Evolutionary conservation across 2,888 invertebrate species (phyloP), one percentile per base, ranked within the genome.

Genomic region (Eupithecia subumbrata): DNA sequence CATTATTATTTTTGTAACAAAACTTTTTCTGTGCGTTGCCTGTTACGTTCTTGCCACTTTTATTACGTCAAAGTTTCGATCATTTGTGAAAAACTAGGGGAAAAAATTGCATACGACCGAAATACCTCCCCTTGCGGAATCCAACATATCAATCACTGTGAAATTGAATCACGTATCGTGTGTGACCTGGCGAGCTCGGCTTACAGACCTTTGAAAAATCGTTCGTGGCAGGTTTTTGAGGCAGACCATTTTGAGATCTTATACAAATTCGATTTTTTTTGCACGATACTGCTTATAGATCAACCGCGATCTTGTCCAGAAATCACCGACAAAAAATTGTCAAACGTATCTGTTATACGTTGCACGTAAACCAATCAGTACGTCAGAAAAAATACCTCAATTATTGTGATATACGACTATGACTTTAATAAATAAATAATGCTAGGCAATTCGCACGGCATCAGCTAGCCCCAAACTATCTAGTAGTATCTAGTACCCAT

Each of bases 101-200:
- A 66, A 72, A 77, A 74, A 77, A 74, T 72, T 77, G 72, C 70
- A 74, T 67, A 45, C 74, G 67, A 68, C 67, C 48, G 63, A 45
- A 75, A 73, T 22, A 48, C 60, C 30, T 68, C 68, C 56, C 66
- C 60, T 69, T 67, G 74, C 43, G 70, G 71, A 40, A 22, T 67
- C 37, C 52, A 63, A 77, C 73, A 75, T 76, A 81, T 81, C 81
- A 81, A 81, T 81, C 81, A 78, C 64, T 60, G 11, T 56, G 70
- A 76, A 77, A 81, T 81, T 81, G 81, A 80, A 81, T 79, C 81
- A 81, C 81, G 81, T 80, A 78, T 76, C 74, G 76, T 76, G 77
- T 72, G 70, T 68, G 63, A 52, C 67, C 77, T 48, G 40, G 52
- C 34, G 69, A 64, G 69, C 63, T 22, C 64, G 14, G 25, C 60